These are phyloP conservation scores for Drosophila bipectinata DNA, from an alignment of 1,140 invertebrate genomes.

Conservation along the genomic window DNA sequence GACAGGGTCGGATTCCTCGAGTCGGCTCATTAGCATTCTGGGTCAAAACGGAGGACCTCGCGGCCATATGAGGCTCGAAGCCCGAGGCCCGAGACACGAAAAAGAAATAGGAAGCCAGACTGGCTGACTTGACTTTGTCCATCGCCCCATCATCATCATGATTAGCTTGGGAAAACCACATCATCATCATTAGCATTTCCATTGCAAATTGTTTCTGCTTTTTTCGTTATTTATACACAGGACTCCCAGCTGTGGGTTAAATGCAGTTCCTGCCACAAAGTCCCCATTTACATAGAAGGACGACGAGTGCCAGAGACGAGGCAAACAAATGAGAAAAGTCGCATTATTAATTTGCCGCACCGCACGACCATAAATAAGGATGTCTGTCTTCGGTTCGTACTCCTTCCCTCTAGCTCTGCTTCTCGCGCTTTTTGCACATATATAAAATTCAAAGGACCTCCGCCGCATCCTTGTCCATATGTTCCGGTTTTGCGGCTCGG, in stretches of 20 bases:
- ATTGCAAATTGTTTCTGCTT: slow-evolving; percentile 70
- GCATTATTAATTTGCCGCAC: slow-evolving; percentile 80
- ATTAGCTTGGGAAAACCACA: slow-evolving; percentile 45
- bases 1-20: slow-evolving; percentile 17
- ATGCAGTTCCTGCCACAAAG: slow-evolving; percentile 54
- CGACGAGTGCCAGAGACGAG: slow-evolving; percentile 20
- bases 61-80: slow-evolving; percentile 48
- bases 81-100: too few species aligned
- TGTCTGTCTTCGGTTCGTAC: slow-evolving; percentile 32
- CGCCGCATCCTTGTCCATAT: slow-evolving; percentile 66
- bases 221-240: slow-evolving; percentile 18
- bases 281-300: slow-evolving; percentile 50
- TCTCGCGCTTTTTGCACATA: slow-evolving; percentile 19
- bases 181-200: slow-evolving; percentile 54
- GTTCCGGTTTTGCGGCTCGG: slow-evolving; percentile 42
- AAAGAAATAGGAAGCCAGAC: slow-evolving; percentile 48
- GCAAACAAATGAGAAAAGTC: slow-evolving; percentile 71
- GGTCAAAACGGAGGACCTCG: slow-evolving; percentile 40
- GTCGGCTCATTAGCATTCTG: slow-evolving; percentile 74
- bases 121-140: slow-evolving; percentile 44
- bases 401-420: background rate
- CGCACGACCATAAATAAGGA: slow-evolving; percentile 77
- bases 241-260: slow-evolving; percentile 59
- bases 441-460: slow-evolving; percentile 72
- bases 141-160: slow-evolving; percentile 46